Base-by-base conservation (phyloP, 2,888 invertebrate genomes). In the Scaptomyza parva region DNA sequence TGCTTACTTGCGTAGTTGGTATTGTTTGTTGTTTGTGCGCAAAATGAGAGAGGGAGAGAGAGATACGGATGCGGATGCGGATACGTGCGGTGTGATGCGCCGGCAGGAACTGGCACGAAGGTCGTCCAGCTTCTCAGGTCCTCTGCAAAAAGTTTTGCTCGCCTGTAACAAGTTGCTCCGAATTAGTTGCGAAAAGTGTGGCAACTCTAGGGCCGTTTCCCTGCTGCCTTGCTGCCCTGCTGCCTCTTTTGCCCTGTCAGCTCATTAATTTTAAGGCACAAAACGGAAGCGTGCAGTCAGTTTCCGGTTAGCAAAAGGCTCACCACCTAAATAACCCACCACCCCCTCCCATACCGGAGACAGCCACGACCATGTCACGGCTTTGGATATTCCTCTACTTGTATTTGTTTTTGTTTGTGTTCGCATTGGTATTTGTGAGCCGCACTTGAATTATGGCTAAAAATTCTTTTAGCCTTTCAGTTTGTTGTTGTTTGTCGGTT, bases 251-350 rank as follows among this genome's bases (percentile, higher is more conserved):
- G 26, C 26, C 40, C 76, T 76, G 73, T 69, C 84, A 85, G 89
- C 83, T 84, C 83, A 84, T 84, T 84, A 84, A 84, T 84, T 84
- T 88, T 70, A 62, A 85, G 89, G 86, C 88, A 81, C 64, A 87
- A 88, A 82, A 70, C 89, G 89, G 84, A 88, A 88, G 89, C 89
- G 86, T 88, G 84, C 89, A 88, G 76, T 78, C 84, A 66, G 88
- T 78, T 88, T 88, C 89, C 89, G 84, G 83, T 79, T 86, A 67
- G 74, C 70, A 61, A 71, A 69, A 76, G 72, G 62, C 48, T 41
- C 40, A 65, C 51, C 66, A 57, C 58, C 57, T n/a, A n/a, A n/a
- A n/a, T n/a, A n/a, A 30, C 20, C 14, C 45, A 11, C 20, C 18
- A 6, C n/a, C 12, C 9, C 45, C 47, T 28, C 26, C 17, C 37